These are phyloP conservation scores for Petrocephalus schoutedeni DNA, from an alignment of 2,797 vertebrate genomes.

Conservation along the genomic window DNA sequence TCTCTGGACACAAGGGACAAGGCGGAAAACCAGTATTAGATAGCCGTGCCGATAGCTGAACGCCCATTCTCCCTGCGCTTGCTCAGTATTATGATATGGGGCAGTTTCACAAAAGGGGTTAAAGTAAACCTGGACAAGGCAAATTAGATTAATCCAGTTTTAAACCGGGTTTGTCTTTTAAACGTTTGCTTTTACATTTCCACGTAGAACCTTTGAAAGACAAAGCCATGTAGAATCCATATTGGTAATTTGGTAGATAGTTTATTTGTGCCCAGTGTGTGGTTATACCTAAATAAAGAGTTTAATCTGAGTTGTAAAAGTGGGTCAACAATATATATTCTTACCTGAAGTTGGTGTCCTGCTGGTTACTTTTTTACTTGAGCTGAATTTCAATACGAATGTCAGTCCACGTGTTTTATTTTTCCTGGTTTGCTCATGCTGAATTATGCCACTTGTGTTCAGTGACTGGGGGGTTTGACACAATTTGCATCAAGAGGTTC, in stretches of 20 bases:
- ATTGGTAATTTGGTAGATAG: not conserved
- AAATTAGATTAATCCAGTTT: not conserved
- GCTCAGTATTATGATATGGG: not conserved
- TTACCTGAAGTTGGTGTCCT: not conserved
- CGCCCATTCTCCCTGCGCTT: not conserved
- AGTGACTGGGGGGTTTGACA: slow-evolving; percentile 9
- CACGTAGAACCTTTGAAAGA: not conserved
- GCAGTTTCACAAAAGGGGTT: not conserved
- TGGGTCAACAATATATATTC: slow-evolving; percentile 4
- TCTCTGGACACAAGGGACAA: too few relatives aligned
- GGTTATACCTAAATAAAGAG: not conserved
- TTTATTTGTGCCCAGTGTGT: not conserved
- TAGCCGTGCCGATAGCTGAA: too few relatives aligned
- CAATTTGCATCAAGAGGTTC: not conserved
- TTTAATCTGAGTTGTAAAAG: slow-evolving; percentile 7
- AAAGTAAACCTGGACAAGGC: not conserved
- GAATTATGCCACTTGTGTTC: not conserved
- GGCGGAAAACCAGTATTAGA: too few relatives aligned
- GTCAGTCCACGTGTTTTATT: not conserved
- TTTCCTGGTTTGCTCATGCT: not conserved
- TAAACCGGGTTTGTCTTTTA: not conserved
- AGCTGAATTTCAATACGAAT: not conserved
- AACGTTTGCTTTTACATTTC: not conserved
- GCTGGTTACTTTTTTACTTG: not conserved
- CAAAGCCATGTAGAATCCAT: not conserved